A percentile compares a stretch with the other conserved stretches of the same genome.
phyloP scores from a whole-genome alignment of 2,888 invertebrate species.

The Chymomyza fuscimana region DNA sequence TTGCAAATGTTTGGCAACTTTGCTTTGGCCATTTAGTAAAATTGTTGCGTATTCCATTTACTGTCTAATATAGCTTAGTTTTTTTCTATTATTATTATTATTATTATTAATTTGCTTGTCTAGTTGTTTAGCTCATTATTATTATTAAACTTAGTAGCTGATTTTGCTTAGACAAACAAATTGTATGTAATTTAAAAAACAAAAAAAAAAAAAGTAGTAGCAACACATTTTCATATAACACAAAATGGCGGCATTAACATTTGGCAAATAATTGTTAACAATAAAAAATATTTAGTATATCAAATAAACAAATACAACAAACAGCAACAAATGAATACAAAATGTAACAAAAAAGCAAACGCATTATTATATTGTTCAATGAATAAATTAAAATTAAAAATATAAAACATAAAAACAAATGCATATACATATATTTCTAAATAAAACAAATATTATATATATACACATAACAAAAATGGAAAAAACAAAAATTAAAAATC shows the following conservation, averaged over 20 bases:
- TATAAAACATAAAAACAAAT: neutral
- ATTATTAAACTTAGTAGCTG: neutral
- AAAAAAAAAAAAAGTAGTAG: neutral
- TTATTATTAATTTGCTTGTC: neutral
- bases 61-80: neutral
- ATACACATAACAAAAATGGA: neutral
- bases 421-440: neutral
- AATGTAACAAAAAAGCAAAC: slow-evolving; percentile 3
- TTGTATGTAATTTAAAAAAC: neutral
- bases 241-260: slow-evolving; percentile 9
- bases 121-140: neutral
- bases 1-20: neutral
- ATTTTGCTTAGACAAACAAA: neutral
- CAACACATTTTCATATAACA: neutral
- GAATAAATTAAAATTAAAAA: neutral
- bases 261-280: neutral
- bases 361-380: slow-evolving; percentile 5
- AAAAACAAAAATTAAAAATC: neutral
- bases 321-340: slow-evolving; percentile 4
- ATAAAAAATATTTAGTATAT: neutral
- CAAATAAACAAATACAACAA: neutral
- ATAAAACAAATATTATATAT: neutral
- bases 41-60: neutral
- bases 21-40: neutral
- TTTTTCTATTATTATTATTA: neutral